A percentile compares a stretch with the other conserved stretches of the same genome.
These are phyloP conservation scores for Columba janthina DNA, from an alignment of 2,113 vertebrate species.

Conservation along the genomic window DNA sequence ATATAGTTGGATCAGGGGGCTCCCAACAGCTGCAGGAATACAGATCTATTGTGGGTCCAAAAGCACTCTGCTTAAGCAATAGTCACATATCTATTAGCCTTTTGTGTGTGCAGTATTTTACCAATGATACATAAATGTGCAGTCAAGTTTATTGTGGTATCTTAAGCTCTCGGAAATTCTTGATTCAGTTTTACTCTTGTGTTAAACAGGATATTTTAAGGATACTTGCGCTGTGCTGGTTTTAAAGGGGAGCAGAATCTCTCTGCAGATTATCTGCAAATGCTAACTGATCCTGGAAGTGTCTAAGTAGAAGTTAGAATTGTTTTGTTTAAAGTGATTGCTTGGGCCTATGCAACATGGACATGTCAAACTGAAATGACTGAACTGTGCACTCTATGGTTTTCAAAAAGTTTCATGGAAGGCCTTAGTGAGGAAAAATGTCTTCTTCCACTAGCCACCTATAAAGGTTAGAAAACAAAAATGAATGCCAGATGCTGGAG, in stretches of 20 bases:
- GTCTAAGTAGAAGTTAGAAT: background rate
- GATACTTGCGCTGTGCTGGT: background rate
- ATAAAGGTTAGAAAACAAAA: background rate
- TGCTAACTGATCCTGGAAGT: background rate
- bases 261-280: background rate
- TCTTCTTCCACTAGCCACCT: background rate
- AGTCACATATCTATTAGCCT: background rate
- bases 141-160: background rate
- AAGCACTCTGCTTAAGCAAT: background rate
- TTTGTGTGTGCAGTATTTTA: background rate
- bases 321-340: background rate
- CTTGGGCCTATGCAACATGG: background rate
- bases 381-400: background rate
- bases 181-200: background rate
- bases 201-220: background rate
- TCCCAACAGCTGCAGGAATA: background rate
- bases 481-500: background rate
- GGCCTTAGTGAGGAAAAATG: background rate
- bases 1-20: background rate
- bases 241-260: background rate
- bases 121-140: no score
- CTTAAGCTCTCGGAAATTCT: background rate
- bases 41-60: background rate
- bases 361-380: background rate
- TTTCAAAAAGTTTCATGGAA: background rate